Conservation (phyloP, 2,113 vertebrate genomes). For the Hipposideros armiger region DNA sequence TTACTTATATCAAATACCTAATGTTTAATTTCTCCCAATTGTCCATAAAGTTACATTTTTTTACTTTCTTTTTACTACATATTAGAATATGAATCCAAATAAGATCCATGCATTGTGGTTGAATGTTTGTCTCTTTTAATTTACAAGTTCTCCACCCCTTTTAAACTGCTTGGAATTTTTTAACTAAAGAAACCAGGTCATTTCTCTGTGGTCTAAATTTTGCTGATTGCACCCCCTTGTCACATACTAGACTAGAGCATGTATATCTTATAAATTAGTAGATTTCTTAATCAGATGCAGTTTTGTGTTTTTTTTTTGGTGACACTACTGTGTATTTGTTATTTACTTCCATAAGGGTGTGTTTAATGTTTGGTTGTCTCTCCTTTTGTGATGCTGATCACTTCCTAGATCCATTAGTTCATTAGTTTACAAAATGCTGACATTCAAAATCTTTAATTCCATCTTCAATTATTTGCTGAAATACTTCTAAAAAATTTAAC, state of each 20-base stretch:
- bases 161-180: neutral
- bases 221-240: neutral
- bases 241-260: neutral
- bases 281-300: neutral
- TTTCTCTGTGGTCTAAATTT: neutral
- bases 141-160: neutral
- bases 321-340: neutral
- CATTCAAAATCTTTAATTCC: neutral
- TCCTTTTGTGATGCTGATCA: neutral
- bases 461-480: conserved; percentile 9
- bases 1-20: neutral
- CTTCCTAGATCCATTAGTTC: neutral
- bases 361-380: neutral
- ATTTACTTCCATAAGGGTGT: neutral
- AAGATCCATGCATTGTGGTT: neutral
- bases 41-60: neutral
- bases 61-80: neutral
- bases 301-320: neutral
- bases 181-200: neutral
- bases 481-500: neutral
- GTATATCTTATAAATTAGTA: neutral
- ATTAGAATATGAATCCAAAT: conserved; percentile 6
- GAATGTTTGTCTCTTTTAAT: neutral
- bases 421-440: neutral
- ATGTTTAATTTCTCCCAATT: neutral